Evolutionary conservation across 2,797 vertebrate species (phyloP), one percentile per base, ranked within the genome.

Genomic region (Discoglossus pictus): DNA sequence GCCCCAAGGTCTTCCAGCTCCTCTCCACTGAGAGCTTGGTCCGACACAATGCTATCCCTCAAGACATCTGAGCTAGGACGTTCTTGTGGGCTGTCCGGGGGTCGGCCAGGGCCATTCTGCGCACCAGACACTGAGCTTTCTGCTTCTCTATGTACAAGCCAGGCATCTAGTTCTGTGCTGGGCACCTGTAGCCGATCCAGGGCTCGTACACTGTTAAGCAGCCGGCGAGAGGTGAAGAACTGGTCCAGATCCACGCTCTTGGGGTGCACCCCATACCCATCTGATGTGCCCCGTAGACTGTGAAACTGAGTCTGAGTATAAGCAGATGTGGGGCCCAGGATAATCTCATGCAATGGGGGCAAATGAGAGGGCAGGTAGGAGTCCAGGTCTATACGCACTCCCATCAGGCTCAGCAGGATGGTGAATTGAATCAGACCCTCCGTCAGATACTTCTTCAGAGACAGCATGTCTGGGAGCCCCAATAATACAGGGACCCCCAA

Each of bases 361-460:
- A 99, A 93, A 86, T 98, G 97, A 7, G 92, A 94, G 79, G 73
- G 95, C 85, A 99, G 91, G 84, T 98, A 99, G 72, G 90, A 92
- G 90, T 99, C 97, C 88, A 99, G 88, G 90, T 99, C 97, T 92
- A 99, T 93, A 55, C 93, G 92, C 74, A 99, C 94, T 76, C 97
- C 97, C 76, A 99, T 89, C 76, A 99, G 88, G 90, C 97, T 99
- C 82, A 99, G 92, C 80, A 99, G 92, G 85, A 99, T 99, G 90
- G 97, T 99, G 93, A 99, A 98, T 88, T 99, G 96, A 90, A 99
- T 97, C 83, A 99, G 96, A 91, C 97, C 97, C 90, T 99, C 97
- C 75, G 97, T 99, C 92, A 99, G 98, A 89, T 99, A 99, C 90
- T 99, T 99, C 97, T 99, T 99, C 97, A 99, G 88, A 92, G 95